Conservation (phyloP, 1,140 invertebrate species). For the Halictus rubicundus region DNA sequence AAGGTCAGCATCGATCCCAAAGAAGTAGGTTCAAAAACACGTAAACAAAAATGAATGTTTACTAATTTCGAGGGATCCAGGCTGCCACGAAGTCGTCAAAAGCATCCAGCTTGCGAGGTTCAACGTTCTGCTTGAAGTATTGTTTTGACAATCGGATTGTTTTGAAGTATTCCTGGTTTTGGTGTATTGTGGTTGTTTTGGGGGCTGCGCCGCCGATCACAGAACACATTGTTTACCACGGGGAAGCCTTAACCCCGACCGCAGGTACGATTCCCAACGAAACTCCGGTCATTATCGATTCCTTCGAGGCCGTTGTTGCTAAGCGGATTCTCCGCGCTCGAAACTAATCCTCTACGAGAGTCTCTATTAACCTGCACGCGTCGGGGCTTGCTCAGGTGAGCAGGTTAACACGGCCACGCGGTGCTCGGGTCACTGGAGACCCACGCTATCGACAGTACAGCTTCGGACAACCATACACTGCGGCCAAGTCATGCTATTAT, state of each 20-base stretch:
- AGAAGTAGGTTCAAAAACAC: no score
- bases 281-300: conserved; percentile 46
- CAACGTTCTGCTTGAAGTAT: no score
- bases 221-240: background rate
- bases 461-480: no score
- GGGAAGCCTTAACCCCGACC: background rate
- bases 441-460: background rate
- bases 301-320: conserved; percentile 37
- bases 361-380: conserved; percentile 5
- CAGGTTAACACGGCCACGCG: no score
- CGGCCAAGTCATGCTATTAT: no score
- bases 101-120: no score
- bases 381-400: background rate
- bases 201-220: background rate
- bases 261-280: background rate
- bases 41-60: no score
- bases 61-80: no score
- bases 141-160: no score
- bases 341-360: conserved; percentile 16
- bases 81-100: no score
- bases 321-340: conserved; percentile 27
- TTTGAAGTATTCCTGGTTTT: background rate
- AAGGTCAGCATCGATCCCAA: no score
- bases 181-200: background rate
- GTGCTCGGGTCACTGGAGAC: background rate